Percentiles rank a stretch among this genome's conserved stretches.
These are phyloP conservation scores for Elachura formosa DNA, from an alignment of 2,113 vertebrate species.

Conservation along the genomic window DNA sequence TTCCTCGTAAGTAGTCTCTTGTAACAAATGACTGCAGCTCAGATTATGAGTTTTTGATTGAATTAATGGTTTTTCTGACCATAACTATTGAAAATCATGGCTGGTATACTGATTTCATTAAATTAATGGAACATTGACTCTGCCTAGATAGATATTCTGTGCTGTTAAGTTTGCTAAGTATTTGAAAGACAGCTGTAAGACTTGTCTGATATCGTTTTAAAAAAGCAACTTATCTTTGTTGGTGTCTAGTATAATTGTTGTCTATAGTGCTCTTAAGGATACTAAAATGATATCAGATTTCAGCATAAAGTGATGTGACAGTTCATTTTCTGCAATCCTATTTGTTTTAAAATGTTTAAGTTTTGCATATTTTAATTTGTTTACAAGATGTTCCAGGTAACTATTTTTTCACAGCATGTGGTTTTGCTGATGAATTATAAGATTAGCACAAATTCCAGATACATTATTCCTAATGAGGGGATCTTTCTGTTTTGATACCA, in stretches of 20 bases:
- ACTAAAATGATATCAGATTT: neutral
- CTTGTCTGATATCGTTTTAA: neutral
- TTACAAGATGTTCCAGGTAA: neutral
- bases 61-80: neutral
- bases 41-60: neutral
- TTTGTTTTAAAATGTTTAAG: neutral
- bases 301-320: neutral
- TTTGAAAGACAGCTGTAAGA: neutral
- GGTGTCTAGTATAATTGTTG: neutral
- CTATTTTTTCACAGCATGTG: neutral
- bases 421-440: neutral
- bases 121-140: neutral
- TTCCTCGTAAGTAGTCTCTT: neutral
- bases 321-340: neutral
- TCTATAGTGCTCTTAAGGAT: neutral
- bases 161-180: neutral
- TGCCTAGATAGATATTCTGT: neutral
- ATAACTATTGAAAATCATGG: neutral
- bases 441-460: neutral
- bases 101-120: neutral
- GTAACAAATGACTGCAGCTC: neutral
- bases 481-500: neutral
- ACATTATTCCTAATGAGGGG: neutral
- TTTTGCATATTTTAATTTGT: conserved; percentile 1
- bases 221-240: neutral